Base-by-base conservation (phyloP, 2,888 invertebrate genomes). In the Palloptera scutellata region DNA sequence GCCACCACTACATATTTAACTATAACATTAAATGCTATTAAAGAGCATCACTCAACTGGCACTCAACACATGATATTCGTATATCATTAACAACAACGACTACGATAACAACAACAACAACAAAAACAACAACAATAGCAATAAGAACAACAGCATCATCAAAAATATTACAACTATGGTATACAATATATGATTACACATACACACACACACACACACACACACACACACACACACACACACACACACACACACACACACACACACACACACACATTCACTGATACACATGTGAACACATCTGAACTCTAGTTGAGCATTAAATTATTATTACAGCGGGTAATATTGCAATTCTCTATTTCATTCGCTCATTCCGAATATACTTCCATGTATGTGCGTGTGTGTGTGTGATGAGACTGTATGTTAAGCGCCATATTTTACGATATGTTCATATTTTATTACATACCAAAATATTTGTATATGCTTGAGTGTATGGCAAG, bases 371-470 rank as follows among this genome's bases (percentile, higher is more conserved):
- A 19, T 17, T 12, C 6, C 2, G 42, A n/a, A 13, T 20, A 1
- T 40, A 13, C 30, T 3, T 59, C 43, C 15, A 12, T 6, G 15
- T 59, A 10, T 10, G 42, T 59, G 42, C 5, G 1, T 43, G 42
- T 1, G 42, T 41, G 59, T 20, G 45, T 59, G 59, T 42, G 40
- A 17, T 12, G 2, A 40, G 58, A 0, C 4, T 43, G 59, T 1
- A 15, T 41, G 59, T 20, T 15, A 13, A 9, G n/a, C 15, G 54
- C 6, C 54, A 20, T 19, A 20, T 20, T 54, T 54, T 20, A 54
- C 20, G 54, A 54, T 54, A 15, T 54, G 54, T 19, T 54, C 54
- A 54, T 54, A 54, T 54, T 54, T 54, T 54, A 54, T 54, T 17
- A 19, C 12, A 54, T 54, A 8, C 20, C 54, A 54, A 54, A 54